These are phyloP conservation scores for Bombyx huttoni DNA, from an alignment of 2,888 invertebrate genomes.

Conservation along the genomic window DNA sequence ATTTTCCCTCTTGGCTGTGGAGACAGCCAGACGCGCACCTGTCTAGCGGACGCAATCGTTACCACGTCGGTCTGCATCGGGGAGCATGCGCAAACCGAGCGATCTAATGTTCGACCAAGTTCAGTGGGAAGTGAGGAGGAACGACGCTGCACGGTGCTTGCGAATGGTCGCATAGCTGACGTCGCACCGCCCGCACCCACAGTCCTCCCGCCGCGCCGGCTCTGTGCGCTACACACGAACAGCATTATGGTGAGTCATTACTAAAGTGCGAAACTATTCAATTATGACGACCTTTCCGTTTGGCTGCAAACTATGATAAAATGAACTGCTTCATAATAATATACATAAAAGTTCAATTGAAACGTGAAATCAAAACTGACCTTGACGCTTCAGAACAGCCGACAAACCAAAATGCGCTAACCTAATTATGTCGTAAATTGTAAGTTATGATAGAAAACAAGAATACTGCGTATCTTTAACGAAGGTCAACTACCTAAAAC, in stretches of 20 bases:
- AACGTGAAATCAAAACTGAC: slow-evolving; percentile 7
- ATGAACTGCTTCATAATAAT: slow-evolving; percentile 19
- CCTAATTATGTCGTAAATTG: slow-evolving; percentile 29
- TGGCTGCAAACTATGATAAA: slow-evolving; percentile 28
- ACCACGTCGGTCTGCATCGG: slow-evolving; percentile 63
- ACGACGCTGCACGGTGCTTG: slow-evolving; percentile 38
- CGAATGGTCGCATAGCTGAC: slow-evolving; percentile 39
- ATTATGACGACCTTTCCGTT: slow-evolving; percentile 43
- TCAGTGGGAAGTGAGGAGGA: slow-evolving; percentile 51
- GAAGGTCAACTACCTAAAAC: slow-evolving; percentile 25
- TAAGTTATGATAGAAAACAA: slow-evolving; percentile 26
- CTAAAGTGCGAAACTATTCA: slow-evolving; percentile 59
- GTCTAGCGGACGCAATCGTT: slow-evolving; percentile 63
- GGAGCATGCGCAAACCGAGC: slow-evolving; percentile 57
- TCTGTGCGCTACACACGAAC: slow-evolving; percentile 58
- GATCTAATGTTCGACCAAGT: slow-evolving; percentile 34
- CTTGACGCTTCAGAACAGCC: neutral
- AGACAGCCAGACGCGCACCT: slow-evolving; percentile 65
- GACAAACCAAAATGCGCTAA: slow-evolving; percentile 14
- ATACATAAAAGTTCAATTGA: slow-evolving; percentile 7
- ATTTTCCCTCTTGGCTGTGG: slow-evolving; percentile 51
- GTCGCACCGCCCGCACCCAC: slow-evolving; percentile 56
- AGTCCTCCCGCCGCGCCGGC: slow-evolving; percentile 64
- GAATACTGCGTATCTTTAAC: slow-evolving; percentile 20
- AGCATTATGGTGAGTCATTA: slow-evolving; percentile 70